Evolutionary conservation across 2,113 vertebrate genomes (phyloP).

Genomic region (Eulemur macaco): DNA sequence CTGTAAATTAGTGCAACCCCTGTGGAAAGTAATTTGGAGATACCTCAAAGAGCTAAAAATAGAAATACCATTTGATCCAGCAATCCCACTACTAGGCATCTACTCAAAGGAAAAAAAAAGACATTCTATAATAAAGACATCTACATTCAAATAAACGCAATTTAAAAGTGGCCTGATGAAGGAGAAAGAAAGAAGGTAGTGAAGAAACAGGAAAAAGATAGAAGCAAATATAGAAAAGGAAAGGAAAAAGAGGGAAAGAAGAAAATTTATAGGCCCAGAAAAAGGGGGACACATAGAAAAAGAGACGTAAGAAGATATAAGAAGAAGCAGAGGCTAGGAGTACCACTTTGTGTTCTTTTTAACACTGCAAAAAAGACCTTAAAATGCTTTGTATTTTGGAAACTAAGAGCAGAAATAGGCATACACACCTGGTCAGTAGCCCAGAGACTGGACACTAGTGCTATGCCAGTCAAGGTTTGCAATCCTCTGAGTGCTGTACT

Average conservation of each 20-base stretch:
- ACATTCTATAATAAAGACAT: too few relatives aligned
- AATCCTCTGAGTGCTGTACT: not conserved
- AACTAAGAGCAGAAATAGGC: not conserved
- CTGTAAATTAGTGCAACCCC: too few relatives aligned
- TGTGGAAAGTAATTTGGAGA: too few relatives aligned
- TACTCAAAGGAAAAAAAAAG: too few relatives aligned
- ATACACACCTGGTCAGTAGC: not conserved
- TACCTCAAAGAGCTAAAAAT: too few relatives aligned
- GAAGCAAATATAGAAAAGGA: constrained; percentile 2
- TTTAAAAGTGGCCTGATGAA: not conserved
- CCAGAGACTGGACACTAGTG: not conserved
- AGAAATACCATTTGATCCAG: too few relatives aligned
- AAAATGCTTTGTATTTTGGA: not conserved
- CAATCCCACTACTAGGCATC: too few relatives aligned
- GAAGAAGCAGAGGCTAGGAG: not conserved
- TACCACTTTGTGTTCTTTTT: not conserved
- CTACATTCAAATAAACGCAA: not conserved
- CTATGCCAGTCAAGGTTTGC: not conserved
- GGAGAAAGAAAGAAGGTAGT: not conserved
- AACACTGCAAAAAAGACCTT: not conserved
- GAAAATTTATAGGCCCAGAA: not conserved
- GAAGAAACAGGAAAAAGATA: not conserved
- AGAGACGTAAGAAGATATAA: not conserved
- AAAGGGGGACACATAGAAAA: not conserved
- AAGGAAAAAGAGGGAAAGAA: not conserved